Percentiles rank a stretch among this genome's conserved stretches.
phyloP scores from a whole-genome alignment of 1,140 invertebrate species.

The Aphelinus atriplicis region DNA sequence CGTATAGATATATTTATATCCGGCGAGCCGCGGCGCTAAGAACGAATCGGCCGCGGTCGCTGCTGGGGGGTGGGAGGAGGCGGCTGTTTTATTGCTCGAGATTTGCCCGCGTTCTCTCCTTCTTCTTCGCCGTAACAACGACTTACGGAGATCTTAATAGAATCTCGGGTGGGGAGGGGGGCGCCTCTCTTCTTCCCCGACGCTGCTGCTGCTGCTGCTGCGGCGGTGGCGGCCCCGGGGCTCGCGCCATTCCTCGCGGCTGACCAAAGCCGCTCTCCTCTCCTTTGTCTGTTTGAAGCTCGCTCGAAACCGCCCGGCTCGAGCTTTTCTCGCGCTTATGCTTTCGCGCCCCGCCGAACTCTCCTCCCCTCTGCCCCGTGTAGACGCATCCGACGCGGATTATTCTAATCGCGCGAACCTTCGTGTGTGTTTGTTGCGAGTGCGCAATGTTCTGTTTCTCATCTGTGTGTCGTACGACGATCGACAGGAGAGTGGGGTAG shows the following conservation, averaged over 20 bases:
- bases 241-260: slow-evolving; percentile 1
- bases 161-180: slow-evolving; percentile 56
- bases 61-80: slow-evolving; percentile 39
- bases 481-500: no score
- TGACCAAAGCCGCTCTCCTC: slow-evolving; percentile 21
- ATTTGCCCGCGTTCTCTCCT: slow-evolving; percentile 61
- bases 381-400: no score
- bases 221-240: slow-evolving; percentile 6
- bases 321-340: no score
- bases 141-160: slow-evolving; percentile 67
- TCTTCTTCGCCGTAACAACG: slow-evolving; percentile 56
- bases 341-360: no score
- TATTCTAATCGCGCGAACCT: no score
- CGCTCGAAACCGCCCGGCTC: no score
- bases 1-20: slow-evolving; percentile 3
- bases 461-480: no score
- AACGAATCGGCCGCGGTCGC: slow-evolving; percentile 14
- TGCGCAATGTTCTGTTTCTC: no score
- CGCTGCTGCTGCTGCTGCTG: not conserved
- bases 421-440: no score
- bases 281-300: no score
- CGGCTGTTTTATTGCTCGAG: slow-evolving; percentile 65
- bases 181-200: slow-evolving; percentile 40
- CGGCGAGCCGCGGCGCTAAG: not conserved
- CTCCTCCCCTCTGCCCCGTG: no score